These are phyloP conservation scores for Mesorhabditis belari DNA, from an alignment of 2,888 invertebrate genomes.

Conservation along the genomic window DNA sequence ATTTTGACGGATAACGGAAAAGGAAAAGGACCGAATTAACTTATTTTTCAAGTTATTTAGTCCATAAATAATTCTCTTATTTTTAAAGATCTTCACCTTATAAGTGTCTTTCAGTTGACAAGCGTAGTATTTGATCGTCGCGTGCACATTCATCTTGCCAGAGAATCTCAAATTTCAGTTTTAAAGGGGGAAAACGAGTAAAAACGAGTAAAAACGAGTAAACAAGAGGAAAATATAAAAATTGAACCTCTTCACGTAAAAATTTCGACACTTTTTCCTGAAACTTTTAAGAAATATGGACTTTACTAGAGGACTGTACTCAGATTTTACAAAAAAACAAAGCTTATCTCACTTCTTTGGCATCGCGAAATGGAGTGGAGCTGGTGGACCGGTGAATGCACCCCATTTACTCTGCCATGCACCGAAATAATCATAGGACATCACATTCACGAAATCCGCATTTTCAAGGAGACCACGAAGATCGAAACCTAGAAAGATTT, in stretches of 20 bases:
- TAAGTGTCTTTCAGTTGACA: slow-evolving; percentile 33
- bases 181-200: not conserved
- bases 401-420: slow-evolving; percentile 51
- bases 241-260: not conserved
- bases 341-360: slow-evolving; percentile 34
- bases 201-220: not conserved
- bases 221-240: not conserved
- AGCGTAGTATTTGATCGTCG: slow-evolving; percentile 50
- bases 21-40: not conserved
- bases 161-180: slow-evolving; percentile 26
- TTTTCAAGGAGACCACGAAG: slow-evolving; percentile 39
- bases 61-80: not conserved
- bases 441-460: slow-evolving; percentile 51
- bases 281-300: not conserved
- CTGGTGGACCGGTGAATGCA: slow-evolving; percentile 51
- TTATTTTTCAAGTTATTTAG: too few relatives aligned
- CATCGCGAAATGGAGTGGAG: slow-evolving; percentile 47
- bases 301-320: too few relatives aligned
- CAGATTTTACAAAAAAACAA: too few relatives aligned
- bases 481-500: slow-evolving; percentile 39
- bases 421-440: slow-evolving; percentile 53
- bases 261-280: not conserved
- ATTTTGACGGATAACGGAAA: not conserved
- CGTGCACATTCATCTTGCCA: slow-evolving; percentile 50
- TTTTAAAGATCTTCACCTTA: slow-evolving; percentile 7